phyloP scores from a whole-genome alignment of 1,140 invertebrate genomes.

The Hyles euphorbiae region DNA sequence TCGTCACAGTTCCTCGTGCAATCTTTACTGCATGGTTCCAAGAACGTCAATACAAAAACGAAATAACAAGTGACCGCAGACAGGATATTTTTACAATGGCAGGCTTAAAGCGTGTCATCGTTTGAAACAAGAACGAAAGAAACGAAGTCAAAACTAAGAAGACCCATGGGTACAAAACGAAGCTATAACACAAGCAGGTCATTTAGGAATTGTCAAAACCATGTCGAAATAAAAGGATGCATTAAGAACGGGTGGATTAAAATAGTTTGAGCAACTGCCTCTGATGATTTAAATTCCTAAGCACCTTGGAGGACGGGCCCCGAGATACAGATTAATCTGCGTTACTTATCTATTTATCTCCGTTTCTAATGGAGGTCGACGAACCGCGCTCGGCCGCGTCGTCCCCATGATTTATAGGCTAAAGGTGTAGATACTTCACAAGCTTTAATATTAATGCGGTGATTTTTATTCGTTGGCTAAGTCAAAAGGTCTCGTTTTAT shows the following conservation, averaged over 20 bases:
- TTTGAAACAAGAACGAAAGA: too few species aligned
- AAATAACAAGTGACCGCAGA: too few species aligned
- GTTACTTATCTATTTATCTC: slow-evolving; percentile 5
- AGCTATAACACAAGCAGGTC: background rate
- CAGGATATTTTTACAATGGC: too few species aligned
- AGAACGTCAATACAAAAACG: too few species aligned
- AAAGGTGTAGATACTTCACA: too few species aligned
- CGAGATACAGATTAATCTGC: slow-evolving; percentile 2
- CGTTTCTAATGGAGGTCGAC: slow-evolving; percentile 2
- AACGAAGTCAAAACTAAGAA: background rate
- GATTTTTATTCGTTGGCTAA: too few species aligned
- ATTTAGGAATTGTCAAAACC: slow-evolving; percentile 3
- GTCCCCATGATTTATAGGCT: too few species aligned
- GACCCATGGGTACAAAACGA: background rate
- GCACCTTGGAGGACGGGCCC: slow-evolving; percentile 1
- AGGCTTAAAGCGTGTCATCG: too few species aligned
- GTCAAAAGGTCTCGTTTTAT: too few species aligned
- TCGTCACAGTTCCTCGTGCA: too few species aligned
- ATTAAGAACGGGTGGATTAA: slow-evolving; percentile 3
- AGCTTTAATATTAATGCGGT: too few species aligned
- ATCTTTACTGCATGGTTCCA: too few species aligned
- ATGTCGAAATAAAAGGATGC: slow-evolving; percentile 4
- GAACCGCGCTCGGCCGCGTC: background rate
- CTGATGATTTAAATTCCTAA: slow-evolving; percentile 1
- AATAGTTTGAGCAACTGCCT: slow-evolving; percentile 7